Base-by-base conservation (phyloP, 1,140 invertebrate species). In the Bemisia tabaci region DNA sequence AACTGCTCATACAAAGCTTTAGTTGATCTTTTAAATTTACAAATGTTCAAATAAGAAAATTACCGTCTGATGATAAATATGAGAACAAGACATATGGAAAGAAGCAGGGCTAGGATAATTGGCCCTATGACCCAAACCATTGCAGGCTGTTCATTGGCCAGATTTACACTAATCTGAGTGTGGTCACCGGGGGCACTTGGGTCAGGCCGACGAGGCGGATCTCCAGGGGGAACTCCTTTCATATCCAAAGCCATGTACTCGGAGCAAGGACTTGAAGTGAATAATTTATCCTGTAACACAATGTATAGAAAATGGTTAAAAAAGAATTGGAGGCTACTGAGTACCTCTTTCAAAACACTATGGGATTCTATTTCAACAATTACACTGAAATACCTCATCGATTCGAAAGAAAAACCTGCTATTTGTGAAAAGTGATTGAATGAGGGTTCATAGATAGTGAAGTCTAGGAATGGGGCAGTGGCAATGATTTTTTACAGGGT, bases 201-300 rank as follows among this genome's bases (percentile, higher is more conserved):
- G 74, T 92, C 89, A 0, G 91, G 91, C 26, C 92, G 83, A 67
- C 88, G 84, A 9, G 92, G 92, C 63, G 92, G 86, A 71, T 92
- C 90, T 2, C 91, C 91, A 0, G 90, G 87, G 21, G 91, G 90
- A 1, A 88, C 89, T 79, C 90, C 90, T 12, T 89, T 82, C 91
- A 92, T 95, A 75, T 93, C 91, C 71, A 94, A 78, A 9, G 91
- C 89, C 33, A 94, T 81, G 72, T 85, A 88, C 76, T 92, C 92
- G 0, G 92, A 96, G 77, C 94, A 96, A 21, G 92, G 93, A 76
- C 93, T 97, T 60, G 93, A 97, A 0, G 94, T 97, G 75, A 94
- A 97, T 21, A 97, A 78, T 81, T 94, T 91, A 82, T 82, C 70
- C 24, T 74, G 70, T 58, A 22, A 63, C 22, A 69, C 58, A 65